Percentiles rank a stretch among this genome's conserved stretches.
These are phyloP conservation scores for Fragum fragum DNA, from an alignment of 2,888 invertebrate species.

Conservation along the genomic window DNA sequence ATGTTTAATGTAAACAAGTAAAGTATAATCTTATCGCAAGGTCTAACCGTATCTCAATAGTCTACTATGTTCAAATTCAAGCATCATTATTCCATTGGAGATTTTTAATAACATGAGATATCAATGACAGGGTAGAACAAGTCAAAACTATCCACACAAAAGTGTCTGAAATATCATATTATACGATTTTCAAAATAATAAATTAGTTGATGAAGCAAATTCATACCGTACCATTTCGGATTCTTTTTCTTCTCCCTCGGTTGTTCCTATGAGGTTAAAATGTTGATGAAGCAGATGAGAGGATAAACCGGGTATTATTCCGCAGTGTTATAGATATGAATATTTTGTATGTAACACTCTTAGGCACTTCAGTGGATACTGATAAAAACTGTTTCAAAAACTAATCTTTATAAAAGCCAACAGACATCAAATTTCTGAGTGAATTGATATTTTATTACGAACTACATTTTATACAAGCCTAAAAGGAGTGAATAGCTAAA, in stretches of 20 bases:
- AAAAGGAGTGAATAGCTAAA: conserved; percentile 14
- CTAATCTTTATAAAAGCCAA: no score
- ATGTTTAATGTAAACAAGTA: no score
- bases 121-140: background rate
- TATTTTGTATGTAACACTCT: background rate
- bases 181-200: background rate
- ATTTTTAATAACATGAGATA: background rate
- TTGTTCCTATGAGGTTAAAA: conserved; percentile 8
- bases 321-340: background rate
- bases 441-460: background rate
- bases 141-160: no score
- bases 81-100: background rate
- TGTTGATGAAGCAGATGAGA: conserved; percentile 40
- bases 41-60: no score
- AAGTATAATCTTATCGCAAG: no score
- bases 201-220: background rate
- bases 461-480: conserved; percentile 20
- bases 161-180: no score
- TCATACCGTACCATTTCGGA: conserved; percentile 30
- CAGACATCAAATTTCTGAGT: no score
- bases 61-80: no score
- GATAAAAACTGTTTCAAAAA: no score
- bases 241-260: background rate
- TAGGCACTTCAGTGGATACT: no score
- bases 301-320: conserved; percentile 32